These are phyloP conservation scores for Neodiprion fabricii DNA, from an alignment of 1,140 invertebrate genomes.

Conservation along the genomic window DNA sequence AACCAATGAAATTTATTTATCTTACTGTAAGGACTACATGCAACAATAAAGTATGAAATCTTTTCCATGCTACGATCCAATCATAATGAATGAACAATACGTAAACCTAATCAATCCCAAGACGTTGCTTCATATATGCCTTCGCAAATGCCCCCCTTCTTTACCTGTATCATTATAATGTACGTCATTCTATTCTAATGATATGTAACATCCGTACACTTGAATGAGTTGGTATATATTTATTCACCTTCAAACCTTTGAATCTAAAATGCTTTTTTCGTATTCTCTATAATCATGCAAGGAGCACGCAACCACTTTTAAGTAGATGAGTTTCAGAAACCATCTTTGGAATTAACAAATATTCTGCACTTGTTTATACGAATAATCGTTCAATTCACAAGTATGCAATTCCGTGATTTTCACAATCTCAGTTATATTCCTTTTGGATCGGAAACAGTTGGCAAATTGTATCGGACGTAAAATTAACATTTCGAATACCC, in stretches of 20 bases:
- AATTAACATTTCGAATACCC: too few species aligned
- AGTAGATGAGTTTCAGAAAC: too few species aligned
- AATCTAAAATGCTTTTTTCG: too few species aligned
- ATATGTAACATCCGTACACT: neutral
- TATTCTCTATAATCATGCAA: too few species aligned
- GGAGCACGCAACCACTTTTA: too few species aligned
- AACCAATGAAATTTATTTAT: neutral
- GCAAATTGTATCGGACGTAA: too few species aligned
- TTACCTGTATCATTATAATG: neutral
- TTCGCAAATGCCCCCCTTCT: neutral
- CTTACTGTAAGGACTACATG: neutral
- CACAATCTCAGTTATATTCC: neutral
- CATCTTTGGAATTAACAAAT: too few species aligned
- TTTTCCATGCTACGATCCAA: neutral
- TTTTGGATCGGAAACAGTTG: too few species aligned
- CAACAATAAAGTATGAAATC: neutral
- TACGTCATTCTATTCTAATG: constrained; percentile 6
- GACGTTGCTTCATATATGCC: neutral
- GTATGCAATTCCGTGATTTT: constrained; percentile 3
- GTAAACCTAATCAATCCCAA: neutral
- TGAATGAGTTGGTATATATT: too few species aligned
- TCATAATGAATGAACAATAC: neutral
- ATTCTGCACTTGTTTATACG: too few species aligned
- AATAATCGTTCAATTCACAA: neutral
- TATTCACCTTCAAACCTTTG: too few species aligned